Percentiles rank a stretch among this genome's conserved stretches.
Conservation (phyloP, 2,888 invertebrate genomes). For the Sicus ferrugineus region DNA sequence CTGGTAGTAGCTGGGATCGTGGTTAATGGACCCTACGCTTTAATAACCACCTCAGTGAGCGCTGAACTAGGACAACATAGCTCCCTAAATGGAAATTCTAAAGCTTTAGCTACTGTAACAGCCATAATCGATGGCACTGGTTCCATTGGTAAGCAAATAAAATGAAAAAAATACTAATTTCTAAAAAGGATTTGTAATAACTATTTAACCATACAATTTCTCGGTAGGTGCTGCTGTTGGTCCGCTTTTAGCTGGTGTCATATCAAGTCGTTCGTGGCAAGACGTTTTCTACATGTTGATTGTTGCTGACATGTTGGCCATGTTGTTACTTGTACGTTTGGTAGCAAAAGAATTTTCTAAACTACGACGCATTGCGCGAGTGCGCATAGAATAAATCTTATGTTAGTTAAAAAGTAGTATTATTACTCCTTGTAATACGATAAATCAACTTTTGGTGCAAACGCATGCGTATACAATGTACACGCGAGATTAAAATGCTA, state of each 20-base stretch:
- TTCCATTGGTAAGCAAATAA: slow-evolving; percentile 53
- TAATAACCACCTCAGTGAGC: slow-evolving; percentile 96
- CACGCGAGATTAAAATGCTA: not conserved
- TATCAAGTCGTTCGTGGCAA: slow-evolving; percentile 79
- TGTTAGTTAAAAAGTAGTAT: not conserved
- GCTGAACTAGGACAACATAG: slow-evolving; percentile 91
- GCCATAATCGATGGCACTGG: slow-evolving; percentile 98
- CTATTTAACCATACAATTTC: not conserved
- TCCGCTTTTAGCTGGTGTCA: slow-evolving; percentile 85
- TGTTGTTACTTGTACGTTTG: slow-evolving; percentile 72
- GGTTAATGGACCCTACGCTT: slow-evolving; percentile 95
- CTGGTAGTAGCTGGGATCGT: slow-evolving; percentile 80
- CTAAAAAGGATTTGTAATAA: not conserved
- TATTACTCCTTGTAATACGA: too few relatives aligned
- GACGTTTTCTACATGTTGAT: slow-evolving; percentile 93
- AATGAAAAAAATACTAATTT: not conserved
- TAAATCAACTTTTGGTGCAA: not conserved
- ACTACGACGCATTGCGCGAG: slow-evolving; percentile 53
- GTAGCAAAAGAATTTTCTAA: slow-evolving; percentile 64
- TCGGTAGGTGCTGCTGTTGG: slow-evolving; percentile 85
- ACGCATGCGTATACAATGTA: not conserved
- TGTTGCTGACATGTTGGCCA: slow-evolving; percentile 78
- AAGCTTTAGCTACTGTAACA: slow-evolving; percentile 95
- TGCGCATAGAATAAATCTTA: slow-evolving; percentile 54
- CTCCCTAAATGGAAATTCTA: slow-evolving; percentile 82